Base-by-base conservation (phyloP, 2,888 invertebrate species). In the Hypomecis punctinalis region DNA sequence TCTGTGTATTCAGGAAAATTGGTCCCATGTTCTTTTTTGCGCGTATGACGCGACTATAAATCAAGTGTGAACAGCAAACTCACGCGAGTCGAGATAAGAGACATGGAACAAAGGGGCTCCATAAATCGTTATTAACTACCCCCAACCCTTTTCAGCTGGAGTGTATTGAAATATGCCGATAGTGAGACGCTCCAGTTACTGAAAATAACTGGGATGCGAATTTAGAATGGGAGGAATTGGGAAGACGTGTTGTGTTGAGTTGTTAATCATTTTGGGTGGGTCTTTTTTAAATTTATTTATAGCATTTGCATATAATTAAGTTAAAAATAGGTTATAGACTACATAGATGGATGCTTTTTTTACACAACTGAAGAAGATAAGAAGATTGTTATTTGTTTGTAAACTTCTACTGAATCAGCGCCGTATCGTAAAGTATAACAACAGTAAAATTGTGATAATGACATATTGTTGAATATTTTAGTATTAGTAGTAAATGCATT, bases 61-160 rank as follows among this genome's bases (percentile, higher is more conserved):
- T 91, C 91, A 91, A 81, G 78, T 81, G 85, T 90, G 89, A 90
- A 90, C 86, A 86, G 87, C 88, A 83, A 78, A 75, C 78, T 79
- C 89, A 86, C 81, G 81, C 65, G 65, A 65, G 42, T 82, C 80
- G 75, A 89, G 90, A 91, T 90, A 91, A 89, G 86, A 88, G 86
- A 80, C 81, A 78, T 80, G 83, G 88, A 89, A 91, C 91, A 91
- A 92, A 90, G 89, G 89, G 90, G 89, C 85, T 84, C 84, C 85
- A 90, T 91, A 91, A 91, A 92, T 91, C 90, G 88, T 89, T 89
- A 89, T 90, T 89, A 89, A 89, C 86, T 87, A 84, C 85, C 82
- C 81, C 82, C 78, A 81, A 77, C 86, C 88, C 83, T 84, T 87
- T 86, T 86, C 83, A 81, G 80, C 74, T 79, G 74, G 80, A 85